These are phyloP conservation scores for cat (Felis catus) DNA, from an alignment of 2,113 vertebrate species.

Conservation along the genomic window F.catus_Fca126_mat1.0 CM031417.1:123396501-123397000, in stretches of 20 bases:
- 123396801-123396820: fast-evolving
- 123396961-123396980: neutral
- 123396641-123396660: neutral
- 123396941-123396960: neutral
- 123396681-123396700: neutral
- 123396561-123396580: neutral
- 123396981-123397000: conserved; percentile 14
- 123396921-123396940: neutral
- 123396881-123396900: neutral
- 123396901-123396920: neutral
- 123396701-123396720: neutral
- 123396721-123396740: neutral
- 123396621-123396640: neutral
- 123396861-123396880: neutral
- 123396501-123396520: neutral
- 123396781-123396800: neutral
- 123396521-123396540: neutral
- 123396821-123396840: fast-evolving
- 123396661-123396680: neutral
- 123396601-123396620: neutral
- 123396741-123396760: neutral
- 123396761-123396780: neutral
- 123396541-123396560: neutral
- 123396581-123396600: neutral
- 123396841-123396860: neutral